Evolutionary conservation across 2,113 vertebrate species (phyloP).

Genomic region (Embiotoca jacksoni): DNA sequence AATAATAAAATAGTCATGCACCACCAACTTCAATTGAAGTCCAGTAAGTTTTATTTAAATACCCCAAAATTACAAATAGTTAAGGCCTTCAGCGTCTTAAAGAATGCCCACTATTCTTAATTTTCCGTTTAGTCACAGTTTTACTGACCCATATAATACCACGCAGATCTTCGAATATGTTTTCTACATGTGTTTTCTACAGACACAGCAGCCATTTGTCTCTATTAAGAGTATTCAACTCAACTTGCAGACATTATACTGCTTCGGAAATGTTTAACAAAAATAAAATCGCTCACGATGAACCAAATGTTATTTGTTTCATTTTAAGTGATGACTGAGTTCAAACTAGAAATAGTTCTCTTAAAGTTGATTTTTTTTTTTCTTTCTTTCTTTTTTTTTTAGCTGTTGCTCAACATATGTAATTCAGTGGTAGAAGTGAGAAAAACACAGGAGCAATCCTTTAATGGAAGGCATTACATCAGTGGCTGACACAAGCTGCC

Average conservation of each 20-base stretch:
- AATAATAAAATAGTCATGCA: too few relatives aligned
- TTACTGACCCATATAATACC: too few relatives aligned
- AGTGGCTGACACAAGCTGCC: not conserved
- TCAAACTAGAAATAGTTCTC: not conserved
- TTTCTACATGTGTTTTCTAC: too few relatives aligned
- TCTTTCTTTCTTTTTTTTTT: not conserved
- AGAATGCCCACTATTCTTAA: too few relatives aligned
- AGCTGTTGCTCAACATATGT: too few relatives aligned
- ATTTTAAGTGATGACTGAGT: not conserved
- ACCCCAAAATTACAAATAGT: too few relatives aligned
- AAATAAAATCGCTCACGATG: not conserved
- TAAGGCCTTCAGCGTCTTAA: too few relatives aligned
- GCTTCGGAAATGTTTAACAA: not conserved
- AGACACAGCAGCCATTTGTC: too few relatives aligned
- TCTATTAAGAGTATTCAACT: not conserved
- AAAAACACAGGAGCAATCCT: slow-evolving; percentile 11
- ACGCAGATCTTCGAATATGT: too few relatives aligned
- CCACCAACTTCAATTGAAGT: too few relatives aligned
- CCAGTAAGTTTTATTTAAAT: too few relatives aligned
- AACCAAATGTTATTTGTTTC: not conserved
- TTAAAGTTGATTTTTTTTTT: not conserved
- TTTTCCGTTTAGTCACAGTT: too few relatives aligned
- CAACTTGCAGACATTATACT: not conserved
- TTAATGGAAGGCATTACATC: slow-evolving; percentile 25
- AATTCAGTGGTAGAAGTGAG: not conserved